Percentiles rank a stretch among this genome's conserved stretches.
These are phyloP conservation scores for Acipenser transmontanus DNA, from an alignment of 2,797 vertebrate species.

Conservation along the genomic window DNA sequence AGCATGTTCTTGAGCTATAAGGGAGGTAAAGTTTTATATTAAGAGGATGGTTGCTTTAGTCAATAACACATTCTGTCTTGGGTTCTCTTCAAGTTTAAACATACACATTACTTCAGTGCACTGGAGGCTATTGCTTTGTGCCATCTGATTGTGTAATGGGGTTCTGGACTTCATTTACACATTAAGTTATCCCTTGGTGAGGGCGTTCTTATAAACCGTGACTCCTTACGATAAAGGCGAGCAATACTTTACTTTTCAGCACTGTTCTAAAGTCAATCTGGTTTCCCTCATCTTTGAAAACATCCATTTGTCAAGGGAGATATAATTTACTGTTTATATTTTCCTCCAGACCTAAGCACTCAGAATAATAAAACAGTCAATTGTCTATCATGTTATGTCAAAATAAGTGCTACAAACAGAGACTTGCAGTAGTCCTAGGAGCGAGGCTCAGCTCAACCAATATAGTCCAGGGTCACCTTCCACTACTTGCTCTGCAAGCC, in stretches of 20 bases:
- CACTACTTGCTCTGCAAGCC: no score
- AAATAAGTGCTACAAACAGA: slow-evolving; percentile 24
- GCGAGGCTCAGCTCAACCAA: background rate
- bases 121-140: no score
- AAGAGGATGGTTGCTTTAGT: no score
- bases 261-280: slow-evolving; percentile 47
- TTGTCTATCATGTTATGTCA: slow-evolving; percentile 38
- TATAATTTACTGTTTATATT: slow-evolving; percentile 48
- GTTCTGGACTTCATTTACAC: slow-evolving; percentile 38
- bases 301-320: slow-evolving; percentile 54
- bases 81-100: no score
- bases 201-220: slow-evolving; percentile 35
- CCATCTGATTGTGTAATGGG: slow-evolving; percentile 2
- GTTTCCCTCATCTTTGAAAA: slow-evolving; percentile 56
- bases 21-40: no score
- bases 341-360: slow-evolving; percentile 48
- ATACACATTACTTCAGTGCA: no score
- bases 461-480: no score
- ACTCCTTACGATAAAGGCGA: slow-evolving; percentile 19
- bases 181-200: slow-evolving; percentile 33
- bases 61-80: no score
- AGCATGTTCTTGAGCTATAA: no score
- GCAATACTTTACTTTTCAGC: slow-evolving; percentile 50
- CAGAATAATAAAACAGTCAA: slow-evolving; percentile 41
- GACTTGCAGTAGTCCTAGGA: no score